Percentiles rank a stretch among this genome's conserved stretches.
Evolutionary conservation across 2,797 vertebrate genomes (phyloP).

Genomic region (Heterohyrax brucei): DNA sequence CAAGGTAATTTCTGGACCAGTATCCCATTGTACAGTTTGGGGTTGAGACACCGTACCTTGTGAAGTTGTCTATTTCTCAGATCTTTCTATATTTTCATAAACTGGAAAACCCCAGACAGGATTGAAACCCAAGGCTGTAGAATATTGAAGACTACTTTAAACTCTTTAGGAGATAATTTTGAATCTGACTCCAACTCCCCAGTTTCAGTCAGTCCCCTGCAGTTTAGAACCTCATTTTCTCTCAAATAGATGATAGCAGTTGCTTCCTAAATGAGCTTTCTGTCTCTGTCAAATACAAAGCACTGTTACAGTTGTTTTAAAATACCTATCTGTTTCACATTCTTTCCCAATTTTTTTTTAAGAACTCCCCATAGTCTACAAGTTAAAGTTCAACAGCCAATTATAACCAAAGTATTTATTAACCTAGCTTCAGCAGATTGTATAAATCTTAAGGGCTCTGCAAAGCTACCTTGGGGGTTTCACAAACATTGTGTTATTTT

Average conservation of each 20-base stretch:
- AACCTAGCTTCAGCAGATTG: neutral
- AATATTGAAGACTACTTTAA: neutral
- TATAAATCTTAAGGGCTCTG: neutral
- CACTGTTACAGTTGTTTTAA: slow-evolving; percentile 16
- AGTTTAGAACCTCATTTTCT: neutral
- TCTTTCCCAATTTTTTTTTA: slow-evolving; percentile 34
- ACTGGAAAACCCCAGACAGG: slow-evolving; percentile 17
- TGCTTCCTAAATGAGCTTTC: neutral
- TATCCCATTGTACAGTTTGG: neutral
- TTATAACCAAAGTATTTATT: slow-evolving; percentile 6
- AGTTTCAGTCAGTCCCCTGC: neutral
- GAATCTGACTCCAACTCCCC: neutral
- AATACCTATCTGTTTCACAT: neutral
- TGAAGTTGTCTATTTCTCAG: neutral
- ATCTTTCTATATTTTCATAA: slow-evolving; percentile 17
- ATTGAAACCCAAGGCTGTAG: neutral
- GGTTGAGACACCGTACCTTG: neutral
- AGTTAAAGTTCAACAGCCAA: neutral
- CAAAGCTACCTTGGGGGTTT: neutral
- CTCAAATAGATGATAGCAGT: neutral
- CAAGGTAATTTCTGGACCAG: neutral
- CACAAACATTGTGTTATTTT: neutral
- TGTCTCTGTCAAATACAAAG: neutral
- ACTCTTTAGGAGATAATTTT: neutral
- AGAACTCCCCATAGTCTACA: neutral